These are phyloP conservation scores for Drosophila asahinai DNA, from an alignment of 1,140 invertebrate genomes.

Conservation along the genomic window DNA sequence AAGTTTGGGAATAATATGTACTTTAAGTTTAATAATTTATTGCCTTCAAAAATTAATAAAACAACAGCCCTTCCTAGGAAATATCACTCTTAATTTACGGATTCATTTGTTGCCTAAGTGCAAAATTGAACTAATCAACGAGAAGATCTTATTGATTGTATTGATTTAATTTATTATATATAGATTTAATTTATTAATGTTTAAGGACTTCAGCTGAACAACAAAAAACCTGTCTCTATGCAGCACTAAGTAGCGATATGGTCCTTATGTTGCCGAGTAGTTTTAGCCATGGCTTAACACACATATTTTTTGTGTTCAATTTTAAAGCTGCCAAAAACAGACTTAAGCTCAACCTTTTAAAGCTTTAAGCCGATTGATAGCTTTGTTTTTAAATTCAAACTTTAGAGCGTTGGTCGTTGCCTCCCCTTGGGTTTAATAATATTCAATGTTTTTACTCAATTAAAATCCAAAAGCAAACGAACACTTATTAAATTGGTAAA, in stretches of 20 bases:
- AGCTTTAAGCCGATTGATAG: slow-evolving; percentile 4
- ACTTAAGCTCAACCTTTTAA: neutral
- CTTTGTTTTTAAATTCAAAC: neutral
- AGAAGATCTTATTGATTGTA: neutral
- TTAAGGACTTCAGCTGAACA: neutral
- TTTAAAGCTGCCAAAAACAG: neutral
- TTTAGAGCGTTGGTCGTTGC: neutral
- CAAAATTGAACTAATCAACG: neutral
- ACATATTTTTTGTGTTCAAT: neutral
- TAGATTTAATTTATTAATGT: neutral
- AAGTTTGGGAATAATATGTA: neutral
- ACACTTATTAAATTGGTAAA: neutral
- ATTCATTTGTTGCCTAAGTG: neutral
- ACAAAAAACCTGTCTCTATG: neutral
- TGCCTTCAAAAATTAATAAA: no score
- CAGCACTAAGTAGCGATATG: neutral
- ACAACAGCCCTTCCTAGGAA: neutral
- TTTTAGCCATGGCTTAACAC: neutral
- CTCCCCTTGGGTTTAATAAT: neutral
- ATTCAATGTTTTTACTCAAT: slow-evolving; percentile 9
- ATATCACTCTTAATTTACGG: slow-evolving; percentile 5
- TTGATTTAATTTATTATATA: neutral
- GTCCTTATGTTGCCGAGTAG: neutral
- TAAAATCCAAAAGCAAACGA: neutral
- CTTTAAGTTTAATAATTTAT: slow-evolving; percentile 2